These are phyloP conservation scores for Cryptocephalus primarius DNA, from an alignment of 2,888 invertebrate species.

Conservation along the genomic window DNA sequence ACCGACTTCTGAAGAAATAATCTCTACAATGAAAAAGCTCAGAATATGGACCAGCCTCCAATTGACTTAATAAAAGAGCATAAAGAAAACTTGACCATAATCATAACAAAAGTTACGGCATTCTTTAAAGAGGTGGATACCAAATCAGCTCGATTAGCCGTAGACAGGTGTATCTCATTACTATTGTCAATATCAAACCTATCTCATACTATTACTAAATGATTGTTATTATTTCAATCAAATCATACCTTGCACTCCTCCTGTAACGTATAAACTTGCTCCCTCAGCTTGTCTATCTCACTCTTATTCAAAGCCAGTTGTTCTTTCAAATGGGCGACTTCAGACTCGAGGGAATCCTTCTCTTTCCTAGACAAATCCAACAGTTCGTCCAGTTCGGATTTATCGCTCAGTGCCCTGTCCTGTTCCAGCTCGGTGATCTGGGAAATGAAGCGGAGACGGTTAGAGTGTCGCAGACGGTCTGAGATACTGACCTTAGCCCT, in stretches of 20 bases:
- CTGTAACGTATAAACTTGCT: constrained; percentile 54
- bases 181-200: too few species aligned
- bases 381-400: constrained; percentile 61
- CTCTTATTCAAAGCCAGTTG: constrained; percentile 57
- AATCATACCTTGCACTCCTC: constrained; percentile 54
- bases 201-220: too few species aligned
- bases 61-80: too few species aligned
- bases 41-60: too few species aligned
- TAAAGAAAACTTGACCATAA: too few species aligned
- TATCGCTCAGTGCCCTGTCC: constrained; percentile 54
- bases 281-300: constrained; percentile 54
- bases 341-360: constrained; percentile 60
- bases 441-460: constrained; percentile 1
- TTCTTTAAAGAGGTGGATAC: too few species aligned
- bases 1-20: too few species aligned
- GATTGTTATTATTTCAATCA: too few species aligned
- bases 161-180: too few species aligned
- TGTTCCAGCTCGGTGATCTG: constrained; percentile 59
- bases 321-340: constrained; percentile 56
- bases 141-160: too few species aligned
- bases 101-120: too few species aligned
- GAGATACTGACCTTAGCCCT: constrained; percentile 55
- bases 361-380: constrained; percentile 58
- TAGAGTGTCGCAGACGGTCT: neutral
- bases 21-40: too few species aligned